phyloP scores from a whole-genome alignment of 2,797 vertebrate genomes.

The Coreius guichenoti region DNA sequence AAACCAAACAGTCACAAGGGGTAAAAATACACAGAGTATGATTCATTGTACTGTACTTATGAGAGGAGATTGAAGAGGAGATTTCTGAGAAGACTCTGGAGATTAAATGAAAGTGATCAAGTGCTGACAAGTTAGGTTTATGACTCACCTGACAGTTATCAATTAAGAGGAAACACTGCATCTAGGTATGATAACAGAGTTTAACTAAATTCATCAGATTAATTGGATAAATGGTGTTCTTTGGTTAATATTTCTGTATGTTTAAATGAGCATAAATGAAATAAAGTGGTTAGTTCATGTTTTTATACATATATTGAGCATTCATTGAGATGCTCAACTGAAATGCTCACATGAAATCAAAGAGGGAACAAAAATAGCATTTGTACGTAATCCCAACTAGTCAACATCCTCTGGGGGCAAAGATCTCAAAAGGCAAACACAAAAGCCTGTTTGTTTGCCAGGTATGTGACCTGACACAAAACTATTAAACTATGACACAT shows the following conservation, averaged over 20 bases:
- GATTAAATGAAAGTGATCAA: conserved; percentile 7
- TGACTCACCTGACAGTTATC: conserved; percentile 17
- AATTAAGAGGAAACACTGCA: neutral
- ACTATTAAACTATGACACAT: too few species aligned
- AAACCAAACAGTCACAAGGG: conserved; percentile 7
- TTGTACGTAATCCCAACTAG: conserved; percentile 36
- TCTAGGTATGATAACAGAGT: neutral
- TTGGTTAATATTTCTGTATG: neutral
- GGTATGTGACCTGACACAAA: neutral
- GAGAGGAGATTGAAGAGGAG: neutral
- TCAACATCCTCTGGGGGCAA: conserved; percentile 39
- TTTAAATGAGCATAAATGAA: neutral
- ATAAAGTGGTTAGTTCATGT: neutral
- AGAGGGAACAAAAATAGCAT: conserved; percentile 47
- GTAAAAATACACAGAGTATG: conserved; percentile 1
- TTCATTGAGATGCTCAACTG: neutral
- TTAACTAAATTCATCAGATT: neutral
- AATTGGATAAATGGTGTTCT: neutral
- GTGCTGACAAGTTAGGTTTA: neutral
- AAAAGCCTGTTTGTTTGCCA: neutral
- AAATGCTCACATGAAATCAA: neutral
- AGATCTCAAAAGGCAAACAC: conserved; percentile 28
- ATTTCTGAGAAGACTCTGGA: conserved; percentile 10
- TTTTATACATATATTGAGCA: neutral
- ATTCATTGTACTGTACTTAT: neutral